Conservation (phyloP, 1,140 invertebrate genomes). For the Apocrypta bakeri region DNA sequence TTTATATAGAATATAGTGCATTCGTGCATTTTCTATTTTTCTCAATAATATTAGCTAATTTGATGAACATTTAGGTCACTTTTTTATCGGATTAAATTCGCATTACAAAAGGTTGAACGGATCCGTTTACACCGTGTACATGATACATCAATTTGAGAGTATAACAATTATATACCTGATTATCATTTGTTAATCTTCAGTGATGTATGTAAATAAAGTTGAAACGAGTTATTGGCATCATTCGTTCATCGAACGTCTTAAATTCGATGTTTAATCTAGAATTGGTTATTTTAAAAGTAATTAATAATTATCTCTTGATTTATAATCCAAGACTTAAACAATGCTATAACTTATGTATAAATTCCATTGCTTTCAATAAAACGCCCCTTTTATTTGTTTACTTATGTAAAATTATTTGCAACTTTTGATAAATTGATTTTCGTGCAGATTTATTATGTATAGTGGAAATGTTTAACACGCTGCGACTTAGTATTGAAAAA, state of each 20-base stretch:
- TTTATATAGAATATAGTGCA: no score
- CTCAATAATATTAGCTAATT: no score
- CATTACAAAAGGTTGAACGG: not conserved
- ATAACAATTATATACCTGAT: not conserved
- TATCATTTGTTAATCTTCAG: not conserved
- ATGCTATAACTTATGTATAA: not conserved
- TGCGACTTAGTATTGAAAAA: conserved; percentile 13
- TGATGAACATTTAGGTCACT: not conserved
- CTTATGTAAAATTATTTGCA: not conserved
- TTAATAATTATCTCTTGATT: not conserved
- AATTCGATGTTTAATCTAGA: no score
- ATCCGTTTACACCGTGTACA: not conserved
- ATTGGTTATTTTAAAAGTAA: not conserved
- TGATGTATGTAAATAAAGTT: not conserved
- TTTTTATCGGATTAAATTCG: not conserved
- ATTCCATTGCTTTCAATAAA: not conserved
- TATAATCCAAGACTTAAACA: no score
- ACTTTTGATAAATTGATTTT: not conserved
- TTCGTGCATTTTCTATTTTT: no score
- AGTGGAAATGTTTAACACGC: not conserved
- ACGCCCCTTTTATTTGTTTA: not conserved
- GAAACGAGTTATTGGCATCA: not conserved
- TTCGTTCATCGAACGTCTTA: not conserved
- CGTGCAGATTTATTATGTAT: not conserved
- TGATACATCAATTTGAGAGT: not conserved